phyloP scores from a whole-genome alignment of 1,140 invertebrate genomes.

The Habropoda laboriosa region DNA sequence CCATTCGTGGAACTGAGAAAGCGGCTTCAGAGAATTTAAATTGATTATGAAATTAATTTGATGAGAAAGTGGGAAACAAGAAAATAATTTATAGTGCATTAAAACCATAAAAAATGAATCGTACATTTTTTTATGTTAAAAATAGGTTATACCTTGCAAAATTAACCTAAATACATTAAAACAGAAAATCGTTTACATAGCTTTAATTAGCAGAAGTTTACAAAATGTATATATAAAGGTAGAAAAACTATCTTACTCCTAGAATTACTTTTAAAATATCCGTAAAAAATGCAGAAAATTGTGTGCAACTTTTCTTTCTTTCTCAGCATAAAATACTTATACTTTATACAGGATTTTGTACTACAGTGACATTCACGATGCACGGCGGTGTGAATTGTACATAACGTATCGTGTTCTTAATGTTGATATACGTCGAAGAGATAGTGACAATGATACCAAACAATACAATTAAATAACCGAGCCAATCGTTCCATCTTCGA shows the following conservation, averaged over 20 bases:
- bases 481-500: conserved; percentile 72
- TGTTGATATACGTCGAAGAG: conserved; percentile 85
- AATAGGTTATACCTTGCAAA: background rate
- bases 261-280: background rate
- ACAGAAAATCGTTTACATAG: background rate
- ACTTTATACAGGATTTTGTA: conserved; percentile 13
- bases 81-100: background rate
- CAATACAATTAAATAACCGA: conserved; percentile 81
- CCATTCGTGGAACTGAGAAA: background rate
- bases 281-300: background rate
- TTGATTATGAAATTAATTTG: background rate
- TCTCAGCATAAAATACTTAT: too few species aligned
- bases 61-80: background rate
- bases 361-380: conserved; percentile 81
- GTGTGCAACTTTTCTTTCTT: background rate
- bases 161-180: background rate
- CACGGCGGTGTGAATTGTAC: conserved; percentile 85
- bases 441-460: conserved; percentile 83
- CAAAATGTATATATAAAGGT: background rate
- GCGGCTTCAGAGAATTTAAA: background rate
- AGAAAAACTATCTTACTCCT: background rate
- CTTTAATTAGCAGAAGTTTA: background rate
- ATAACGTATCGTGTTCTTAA: conserved; percentile 83
- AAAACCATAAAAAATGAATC: background rate
- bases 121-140: background rate